Percentiles rank a stretch among this genome's conserved stretches.
Evolutionary conservation across 1,140 invertebrate species (phyloP).

Genomic region (Drosophila ohnishii): DNA sequence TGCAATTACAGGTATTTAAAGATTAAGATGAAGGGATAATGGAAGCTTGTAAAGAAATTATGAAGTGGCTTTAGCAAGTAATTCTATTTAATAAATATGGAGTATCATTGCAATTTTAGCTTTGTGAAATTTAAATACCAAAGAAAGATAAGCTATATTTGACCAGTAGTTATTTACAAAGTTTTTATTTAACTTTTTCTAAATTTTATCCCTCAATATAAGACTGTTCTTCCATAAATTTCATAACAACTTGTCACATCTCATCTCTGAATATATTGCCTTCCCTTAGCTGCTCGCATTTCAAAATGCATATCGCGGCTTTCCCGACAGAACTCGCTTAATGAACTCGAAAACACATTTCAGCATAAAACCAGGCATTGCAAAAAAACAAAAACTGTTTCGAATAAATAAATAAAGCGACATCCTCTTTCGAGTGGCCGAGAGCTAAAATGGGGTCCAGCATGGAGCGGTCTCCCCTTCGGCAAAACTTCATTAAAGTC

Average conservation of each 20-base stretch:
- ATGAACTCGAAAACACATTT: conserved; percentile 61
- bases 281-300: conserved; percentile 3
- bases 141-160: too few species aligned
- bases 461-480: conserved; percentile 30
- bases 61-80: too few species aligned
- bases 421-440: conserved; percentile 68
- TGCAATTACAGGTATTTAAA: not conserved
- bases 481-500: conserved; percentile 60
- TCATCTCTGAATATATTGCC: not conserved
- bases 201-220: not conserved
- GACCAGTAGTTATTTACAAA: not conserved
- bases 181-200: too few species aligned
- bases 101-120: too few species aligned
- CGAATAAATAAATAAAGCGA: conserved; percentile 60
- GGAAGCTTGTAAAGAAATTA: not conserved
- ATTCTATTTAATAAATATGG: not conserved
- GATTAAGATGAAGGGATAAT: not conserved
- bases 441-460: conserved; percentile 24
- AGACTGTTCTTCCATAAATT: not conserved
- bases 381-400: conserved; percentile 16
- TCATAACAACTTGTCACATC: not conserved
- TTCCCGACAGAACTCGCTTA: conserved; percentile 43
- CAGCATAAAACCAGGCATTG: conserved; percentile 29
- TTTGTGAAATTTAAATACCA: too few species aligned
- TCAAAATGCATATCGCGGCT: conserved; percentile 26